phyloP scores from a whole-genome alignment of 2,797 vertebrate species.

The Tadarida brasiliensis region DNA sequence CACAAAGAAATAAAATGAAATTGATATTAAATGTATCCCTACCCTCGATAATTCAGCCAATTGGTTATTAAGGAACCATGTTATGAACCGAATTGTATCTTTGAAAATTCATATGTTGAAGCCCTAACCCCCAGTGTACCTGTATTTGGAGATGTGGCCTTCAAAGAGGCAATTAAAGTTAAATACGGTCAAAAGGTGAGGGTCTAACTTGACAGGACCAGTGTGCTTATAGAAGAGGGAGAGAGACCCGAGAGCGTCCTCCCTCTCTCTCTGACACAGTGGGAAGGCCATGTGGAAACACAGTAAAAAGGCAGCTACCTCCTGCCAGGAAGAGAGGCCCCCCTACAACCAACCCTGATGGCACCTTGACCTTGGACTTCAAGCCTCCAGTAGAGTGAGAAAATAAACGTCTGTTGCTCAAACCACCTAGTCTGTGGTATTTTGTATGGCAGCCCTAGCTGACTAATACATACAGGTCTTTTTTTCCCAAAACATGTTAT shows the following conservation, averaged over 20 bases:
- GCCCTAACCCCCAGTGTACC: not conserved
- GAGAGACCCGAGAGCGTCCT: not conserved
- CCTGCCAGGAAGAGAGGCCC: not conserved
- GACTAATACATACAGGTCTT: not conserved
- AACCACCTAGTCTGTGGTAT: not conserved
- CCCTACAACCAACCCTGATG: not conserved
- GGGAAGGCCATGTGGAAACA: not conserved
- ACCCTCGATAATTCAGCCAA: not conserved
- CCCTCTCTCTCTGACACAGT: not conserved
- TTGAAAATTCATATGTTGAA: not conserved
- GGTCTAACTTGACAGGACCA: not conserved
- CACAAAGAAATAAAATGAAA: constrained; percentile 11
- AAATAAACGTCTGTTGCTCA: not conserved
- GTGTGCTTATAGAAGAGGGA: not conserved
- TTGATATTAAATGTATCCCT: not conserved
- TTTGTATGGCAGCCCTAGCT: not conserved
- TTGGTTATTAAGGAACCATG: constrained; percentile 1
- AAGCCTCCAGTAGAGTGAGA: not conserved
- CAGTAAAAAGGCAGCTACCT: not conserved
- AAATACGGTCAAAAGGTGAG: not conserved
- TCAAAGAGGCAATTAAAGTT: not conserved
- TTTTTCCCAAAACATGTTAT: not conserved
- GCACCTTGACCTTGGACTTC: not conserved
- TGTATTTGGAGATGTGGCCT: not conserved
- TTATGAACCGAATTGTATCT: not conserved